phyloP scores from a whole-genome alignment of 2,113 vertebrate species.

The Erythrolamprus reginae region DNA sequence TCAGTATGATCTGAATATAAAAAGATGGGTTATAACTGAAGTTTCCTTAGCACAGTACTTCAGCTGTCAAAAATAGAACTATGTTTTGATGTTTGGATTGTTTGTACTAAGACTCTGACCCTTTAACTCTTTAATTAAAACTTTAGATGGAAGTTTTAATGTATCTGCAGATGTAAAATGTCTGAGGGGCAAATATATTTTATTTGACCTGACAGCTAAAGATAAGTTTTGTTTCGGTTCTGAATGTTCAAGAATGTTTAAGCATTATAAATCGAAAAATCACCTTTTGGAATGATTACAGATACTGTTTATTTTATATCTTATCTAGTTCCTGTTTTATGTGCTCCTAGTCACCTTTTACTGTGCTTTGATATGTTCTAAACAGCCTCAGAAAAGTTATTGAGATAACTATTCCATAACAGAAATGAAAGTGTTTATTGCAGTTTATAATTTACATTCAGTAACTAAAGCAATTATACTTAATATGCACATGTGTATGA shows the following conservation, averaged over 20 bases:
- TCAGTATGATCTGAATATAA: not conserved
- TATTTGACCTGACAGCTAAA: not conserved
- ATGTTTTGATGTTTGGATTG: not conserved
- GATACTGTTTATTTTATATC: not conserved
- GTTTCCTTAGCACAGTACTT: not conserved
- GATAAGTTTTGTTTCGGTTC: not conserved
- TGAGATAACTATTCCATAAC: not conserved
- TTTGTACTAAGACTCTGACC: rapidly evolving
- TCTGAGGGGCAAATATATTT: not conserved
- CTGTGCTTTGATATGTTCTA: not conserved
- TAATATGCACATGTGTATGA: not conserved
- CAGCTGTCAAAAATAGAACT: not conserved
- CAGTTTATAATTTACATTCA: slow-evolving; percentile 4
- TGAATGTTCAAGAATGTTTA: not conserved
- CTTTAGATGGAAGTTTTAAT: rapidly evolving
- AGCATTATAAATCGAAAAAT: not conserved
- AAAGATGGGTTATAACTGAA: not conserved
- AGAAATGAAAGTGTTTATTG: slow-evolving; percentile 25
- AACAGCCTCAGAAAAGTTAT: not conserved
- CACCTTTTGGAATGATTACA: not conserved
- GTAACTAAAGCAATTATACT: slow-evolving; percentile 16
- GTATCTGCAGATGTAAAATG: not conserved
- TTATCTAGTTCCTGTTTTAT: not conserved
- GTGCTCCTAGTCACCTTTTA: not conserved
- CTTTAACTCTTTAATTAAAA: not conserved